Conservation (phyloP, 2,113 vertebrate genomes). For the Tupaia tana region DNA sequence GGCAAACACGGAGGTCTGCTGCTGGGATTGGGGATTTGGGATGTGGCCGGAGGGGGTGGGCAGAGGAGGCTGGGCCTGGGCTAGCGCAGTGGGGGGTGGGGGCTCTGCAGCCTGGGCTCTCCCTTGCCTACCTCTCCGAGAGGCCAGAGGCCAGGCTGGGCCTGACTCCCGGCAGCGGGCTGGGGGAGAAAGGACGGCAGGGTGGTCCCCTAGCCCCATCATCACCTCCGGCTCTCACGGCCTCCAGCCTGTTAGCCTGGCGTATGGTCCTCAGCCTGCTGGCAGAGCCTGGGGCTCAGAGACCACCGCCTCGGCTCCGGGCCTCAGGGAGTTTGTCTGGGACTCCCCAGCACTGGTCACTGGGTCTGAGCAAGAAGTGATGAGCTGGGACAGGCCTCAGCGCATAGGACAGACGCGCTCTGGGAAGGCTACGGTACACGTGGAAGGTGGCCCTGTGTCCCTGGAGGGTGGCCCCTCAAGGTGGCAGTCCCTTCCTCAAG, state of each 20-base stretch:
- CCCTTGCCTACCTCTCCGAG: neutral
- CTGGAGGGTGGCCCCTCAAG: neutral
- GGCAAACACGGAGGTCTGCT: slow-evolving; percentile 87
- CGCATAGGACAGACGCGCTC: too few relatives aligned
- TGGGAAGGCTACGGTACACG: too few relatives aligned
- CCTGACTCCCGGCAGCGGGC: neutral
- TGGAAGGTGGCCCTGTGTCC: neutral
- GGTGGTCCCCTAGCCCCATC: neutral
- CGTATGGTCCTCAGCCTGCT: neutral
- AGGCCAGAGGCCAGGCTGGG: neutral
- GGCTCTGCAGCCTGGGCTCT: neutral
- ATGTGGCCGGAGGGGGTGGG: slow-evolving; percentile 76
- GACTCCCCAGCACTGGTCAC: neutral
- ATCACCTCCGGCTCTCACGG: neutral
- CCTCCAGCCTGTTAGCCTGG: neutral
- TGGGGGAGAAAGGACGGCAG: neutral
- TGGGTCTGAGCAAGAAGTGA: neutral
- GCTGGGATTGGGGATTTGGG: slow-evolving; percentile 83
- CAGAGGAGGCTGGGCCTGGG: slow-evolving; percentile 43
- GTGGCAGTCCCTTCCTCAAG: neutral
- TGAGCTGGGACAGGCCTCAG: neutral
- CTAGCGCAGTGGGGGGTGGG: neutral
- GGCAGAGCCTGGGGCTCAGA: neutral
- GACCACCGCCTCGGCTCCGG: neutral
- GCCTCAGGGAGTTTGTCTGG: neutral